Percentiles rank a stretch among this genome's conserved stretches.
These are phyloP conservation scores for Leptopilina myrica DNA, from an alignment of 2,888 invertebrate genomes.

Conservation along the genomic window DNA sequence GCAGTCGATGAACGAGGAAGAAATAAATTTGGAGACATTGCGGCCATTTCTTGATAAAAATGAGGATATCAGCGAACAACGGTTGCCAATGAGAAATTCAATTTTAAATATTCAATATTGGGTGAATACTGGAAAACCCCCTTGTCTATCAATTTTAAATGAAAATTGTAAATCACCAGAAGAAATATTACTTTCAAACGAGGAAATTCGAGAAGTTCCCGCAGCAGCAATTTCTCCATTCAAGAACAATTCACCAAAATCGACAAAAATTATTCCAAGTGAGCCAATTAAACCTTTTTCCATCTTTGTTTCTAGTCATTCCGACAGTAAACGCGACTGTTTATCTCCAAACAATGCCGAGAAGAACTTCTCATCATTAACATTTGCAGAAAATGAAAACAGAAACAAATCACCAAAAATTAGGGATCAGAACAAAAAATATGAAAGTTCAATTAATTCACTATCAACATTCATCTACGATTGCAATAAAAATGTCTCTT, in stretches of 20 bases:
- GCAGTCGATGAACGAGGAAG: slow-evolving; percentile 1
- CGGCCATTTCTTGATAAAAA: background rate
- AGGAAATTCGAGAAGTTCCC: background rate
- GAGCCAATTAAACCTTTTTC: background rate
- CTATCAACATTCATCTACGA: background rate
- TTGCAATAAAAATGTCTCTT: background rate
- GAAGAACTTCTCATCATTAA: slow-evolving; percentile 57
- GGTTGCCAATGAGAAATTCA: slow-evolving; percentile 36
- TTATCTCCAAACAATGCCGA: slow-evolving; percentile 64
- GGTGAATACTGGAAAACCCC: slow-evolving; percentile 38
- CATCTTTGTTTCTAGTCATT: slow-evolving; percentile 54
- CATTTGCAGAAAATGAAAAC: slow-evolving; percentile 61
- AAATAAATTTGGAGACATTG: slow-evolving; percentile 28
- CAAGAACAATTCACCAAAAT: background rate
- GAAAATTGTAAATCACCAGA: slow-evolving; percentile 7
- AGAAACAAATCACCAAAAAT: slow-evolving; percentile 45
- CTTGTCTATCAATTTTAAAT: background rate
- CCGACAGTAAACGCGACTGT: slow-evolving; percentile 68
- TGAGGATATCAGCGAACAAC: background rate
- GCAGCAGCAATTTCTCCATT: slow-evolving; percentile 7
- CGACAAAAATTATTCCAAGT: background rate
- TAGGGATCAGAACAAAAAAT: background rate
- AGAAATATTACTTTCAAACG: background rate
- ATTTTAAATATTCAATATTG: slow-evolving; percentile 29
- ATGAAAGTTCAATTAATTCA: background rate